These are phyloP conservation scores for Eupeodes corollae DNA, from an alignment of 1,140 invertebrate genomes.

Conservation along the genomic window DNA sequence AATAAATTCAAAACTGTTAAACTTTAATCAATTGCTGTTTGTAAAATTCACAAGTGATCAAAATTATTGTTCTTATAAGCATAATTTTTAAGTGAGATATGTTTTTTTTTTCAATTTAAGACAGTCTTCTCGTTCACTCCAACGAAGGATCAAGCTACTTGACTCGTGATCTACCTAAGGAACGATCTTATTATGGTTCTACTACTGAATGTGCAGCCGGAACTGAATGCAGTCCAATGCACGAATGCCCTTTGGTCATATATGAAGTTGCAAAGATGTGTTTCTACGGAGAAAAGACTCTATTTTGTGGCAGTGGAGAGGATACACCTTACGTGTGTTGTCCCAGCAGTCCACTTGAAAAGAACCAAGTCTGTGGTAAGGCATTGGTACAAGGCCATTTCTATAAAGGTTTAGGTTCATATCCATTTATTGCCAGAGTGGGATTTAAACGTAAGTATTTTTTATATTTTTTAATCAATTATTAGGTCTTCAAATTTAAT, in stretches of 20 bases:
- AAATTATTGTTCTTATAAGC: too few species aligned
- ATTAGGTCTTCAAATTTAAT: neutral
- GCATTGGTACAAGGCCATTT: constrained; percentile 50
- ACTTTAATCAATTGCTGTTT: too few species aligned
- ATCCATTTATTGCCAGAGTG: constrained; percentile 53
- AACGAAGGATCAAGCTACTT: too few species aligned
- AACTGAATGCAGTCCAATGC: constrained; percentile 31
- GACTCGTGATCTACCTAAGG: too few species aligned
- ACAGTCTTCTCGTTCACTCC: too few species aligned
- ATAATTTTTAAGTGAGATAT: too few species aligned
- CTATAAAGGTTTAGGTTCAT: constrained; percentile 51
- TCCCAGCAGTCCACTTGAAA: constrained; percentile 32
- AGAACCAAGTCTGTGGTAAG: constrained; percentile 43
- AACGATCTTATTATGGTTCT: constrained; percentile 7
- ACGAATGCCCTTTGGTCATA: constrained; percentile 31
- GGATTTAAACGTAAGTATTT: constrained; percentile 49
- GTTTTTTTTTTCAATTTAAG: too few species aligned
- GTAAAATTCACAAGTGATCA: too few species aligned
- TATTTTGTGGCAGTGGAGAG: constrained; percentile 29
- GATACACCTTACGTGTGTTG: constrained; percentile 35
- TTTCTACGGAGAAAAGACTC: constrained; percentile 34
- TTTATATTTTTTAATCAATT: constrained; percentile 1
- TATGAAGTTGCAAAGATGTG: constrained; percentile 34
- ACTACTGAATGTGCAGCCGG: constrained; percentile 22
- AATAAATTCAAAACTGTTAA: too few species aligned